These are phyloP conservation scores for Microplitis deprimator DNA, from an alignment of 2,888 invertebrate species.

Conservation along the genomic window DNA sequence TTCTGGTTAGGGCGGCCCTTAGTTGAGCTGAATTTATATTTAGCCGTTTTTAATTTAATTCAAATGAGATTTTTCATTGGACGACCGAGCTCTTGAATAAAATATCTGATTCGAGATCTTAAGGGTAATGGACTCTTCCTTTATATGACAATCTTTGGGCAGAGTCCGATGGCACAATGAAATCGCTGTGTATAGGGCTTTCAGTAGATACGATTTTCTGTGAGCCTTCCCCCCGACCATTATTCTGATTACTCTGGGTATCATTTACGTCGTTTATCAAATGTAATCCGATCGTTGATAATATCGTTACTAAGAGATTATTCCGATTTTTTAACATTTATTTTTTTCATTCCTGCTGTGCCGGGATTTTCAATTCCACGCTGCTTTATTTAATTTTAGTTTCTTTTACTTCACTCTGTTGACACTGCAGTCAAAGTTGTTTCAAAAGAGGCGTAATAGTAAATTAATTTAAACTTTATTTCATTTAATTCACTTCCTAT, in stretches of 20 bases:
- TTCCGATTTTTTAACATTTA: constrained; percentile 8
- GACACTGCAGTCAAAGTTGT: not conserved
- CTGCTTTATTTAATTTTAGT: not conserved
- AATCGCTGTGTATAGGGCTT: constrained; percentile 11
- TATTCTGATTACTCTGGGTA: constrained; percentile 61
- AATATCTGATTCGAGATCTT: not conserved
- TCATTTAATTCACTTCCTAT: too few relatives aligned
- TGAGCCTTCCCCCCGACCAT: constrained; percentile 42
- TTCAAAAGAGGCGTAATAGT: not conserved
- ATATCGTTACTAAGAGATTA: constrained; percentile 14
- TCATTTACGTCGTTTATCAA: constrained; percentile 42
- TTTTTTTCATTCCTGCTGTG: not conserved
- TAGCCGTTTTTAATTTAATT: not conserved
- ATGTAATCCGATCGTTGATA: constrained; percentile 17
- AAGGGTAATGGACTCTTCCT: constrained; percentile 52
- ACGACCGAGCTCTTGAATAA: not conserved
- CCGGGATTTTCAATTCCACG: not conserved
- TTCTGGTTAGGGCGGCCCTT: not conserved
- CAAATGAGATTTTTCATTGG: not conserved
- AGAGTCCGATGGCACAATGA: constrained; percentile 43
- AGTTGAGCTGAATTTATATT: not conserved
- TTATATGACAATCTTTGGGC: constrained; percentile 48
- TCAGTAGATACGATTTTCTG: not conserved
- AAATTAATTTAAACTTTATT: not conserved
- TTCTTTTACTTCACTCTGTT: not conserved